Conservation (phyloP, 2,797 vertebrate genomes). For the Phataginus tricuspis region DNA sequence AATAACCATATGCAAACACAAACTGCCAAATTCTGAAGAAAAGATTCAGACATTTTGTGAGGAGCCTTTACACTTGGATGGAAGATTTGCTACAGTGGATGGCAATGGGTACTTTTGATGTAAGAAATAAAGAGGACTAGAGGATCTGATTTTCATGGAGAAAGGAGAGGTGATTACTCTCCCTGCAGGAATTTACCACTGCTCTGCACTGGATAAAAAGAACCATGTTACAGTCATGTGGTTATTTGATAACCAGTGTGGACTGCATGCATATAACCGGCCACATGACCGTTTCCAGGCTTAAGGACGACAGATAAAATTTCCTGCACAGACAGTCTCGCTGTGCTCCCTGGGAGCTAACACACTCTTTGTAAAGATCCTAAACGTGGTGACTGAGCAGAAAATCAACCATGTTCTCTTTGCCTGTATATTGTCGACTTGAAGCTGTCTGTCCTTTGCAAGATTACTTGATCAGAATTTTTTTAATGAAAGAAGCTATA, state of each 20-base stretch:
- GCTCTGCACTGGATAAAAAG: neutral
- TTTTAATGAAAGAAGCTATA: neutral
- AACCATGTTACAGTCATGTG: conserved; percentile 91
- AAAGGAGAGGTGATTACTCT: neutral
- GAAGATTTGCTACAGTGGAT: neutral
- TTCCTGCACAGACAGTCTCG: conserved; percentile 80
- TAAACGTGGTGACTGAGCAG: neutral
- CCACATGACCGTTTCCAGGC: conserved; percentile 89
- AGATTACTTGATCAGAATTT: neutral
- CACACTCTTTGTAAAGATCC: neutral
- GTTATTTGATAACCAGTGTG: conserved; percentile 92
- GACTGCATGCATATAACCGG: conserved; percentile 89
- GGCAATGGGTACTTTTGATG: no score
- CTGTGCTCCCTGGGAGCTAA: conserved; percentile 3
- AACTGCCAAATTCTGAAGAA: conserved; percentile 90
- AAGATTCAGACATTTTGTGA: conserved; percentile 86
- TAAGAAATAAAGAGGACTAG: neutral
- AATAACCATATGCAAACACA: conserved; percentile 89
- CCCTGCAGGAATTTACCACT: neutral
- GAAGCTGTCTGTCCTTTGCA: neutral
- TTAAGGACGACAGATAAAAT: conserved; percentile 86
- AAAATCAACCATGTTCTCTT: conserved; percentile 37
- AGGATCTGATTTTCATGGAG: neutral
- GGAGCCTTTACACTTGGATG: neutral
- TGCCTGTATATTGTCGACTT: neutral